Base-by-base conservation (phyloP, 1,140 invertebrate species). In the Procambarus clarkii region DNA sequence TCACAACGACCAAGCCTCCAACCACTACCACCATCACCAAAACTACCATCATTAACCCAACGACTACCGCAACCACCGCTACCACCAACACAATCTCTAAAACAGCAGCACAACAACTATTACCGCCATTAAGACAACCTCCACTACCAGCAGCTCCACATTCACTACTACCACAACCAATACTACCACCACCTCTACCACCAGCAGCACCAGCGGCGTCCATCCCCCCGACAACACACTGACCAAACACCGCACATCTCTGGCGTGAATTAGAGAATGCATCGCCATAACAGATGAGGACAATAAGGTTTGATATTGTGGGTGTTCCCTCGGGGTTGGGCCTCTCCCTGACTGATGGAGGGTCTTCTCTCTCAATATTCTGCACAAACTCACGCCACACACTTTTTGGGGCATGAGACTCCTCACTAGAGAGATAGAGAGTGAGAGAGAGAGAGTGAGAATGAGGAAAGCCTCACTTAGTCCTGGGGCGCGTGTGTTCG, bases 261-360 rank as follows among this genome's bases (percentile, higher is more conserved):
- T 79, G 88, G 88, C 88, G 88, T 91, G 88, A 91, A 91, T 91
- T 91, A 91, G 88, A 91, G 88, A 91, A 91, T 91, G 88, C 88
- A 91, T 85, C 82, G 88, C 88, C 88, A 91, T 91, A 91, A 91
- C 88, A 91, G 88, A 91, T 91, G 88, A 91, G 88, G 88, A 91
- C 88, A 91, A 91, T 91, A 91, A 91, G 88, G 83, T 85, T 91
- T 91, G 88, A 91, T 91, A 91, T 91, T 85, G 88, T 85, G 88
- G 88, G 88, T 86, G 74, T 71, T 91, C 88, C 88, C 88, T 48
- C 21, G 88, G 82, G 88, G 58, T 15, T 50, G 54, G 82, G 60
- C 76, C 88, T 84, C 58, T 74, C 74, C 69, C 88, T 91, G 88
- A 91, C 54, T 58, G 88, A 91, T 91, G 88, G 82, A 8, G 82